A percentile compares a stretch with the other conserved stretches of the same genome.
phyloP scores from a whole-genome alignment of 1,140 invertebrate species.

The Calosoma granatense region DNA sequence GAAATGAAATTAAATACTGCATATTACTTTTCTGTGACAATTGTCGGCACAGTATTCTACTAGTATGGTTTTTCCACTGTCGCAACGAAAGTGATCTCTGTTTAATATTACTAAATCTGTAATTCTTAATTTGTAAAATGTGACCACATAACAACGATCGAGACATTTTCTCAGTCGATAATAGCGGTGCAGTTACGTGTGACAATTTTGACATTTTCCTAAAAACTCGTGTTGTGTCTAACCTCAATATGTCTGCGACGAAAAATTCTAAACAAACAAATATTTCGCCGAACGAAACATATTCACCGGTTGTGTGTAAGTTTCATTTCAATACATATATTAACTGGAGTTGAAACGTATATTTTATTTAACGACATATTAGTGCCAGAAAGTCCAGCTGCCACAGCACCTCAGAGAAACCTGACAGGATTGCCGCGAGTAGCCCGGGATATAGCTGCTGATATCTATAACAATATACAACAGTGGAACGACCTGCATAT shows the following conservation, averaged over 20 bases:
- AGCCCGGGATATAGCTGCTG: conserved; percentile 27
- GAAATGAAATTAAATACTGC: too few relatives aligned
- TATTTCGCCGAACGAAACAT: neutral
- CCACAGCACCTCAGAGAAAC: conserved; percentile 25
- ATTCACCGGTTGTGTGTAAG: neutral
- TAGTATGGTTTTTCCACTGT: neutral
- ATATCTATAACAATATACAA: conserved; percentile 32
- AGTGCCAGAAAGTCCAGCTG: conserved; percentile 27
- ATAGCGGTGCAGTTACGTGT: neutral
- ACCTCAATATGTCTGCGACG: neutral
- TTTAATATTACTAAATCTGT: neutral
- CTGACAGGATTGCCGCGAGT: conserved; percentile 30
- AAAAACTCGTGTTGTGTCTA: neutral
- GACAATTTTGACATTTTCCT: neutral
- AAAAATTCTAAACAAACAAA: neutral
- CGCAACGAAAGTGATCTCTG: neutral
- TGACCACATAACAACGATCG: neutral
- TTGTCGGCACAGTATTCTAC: neutral
- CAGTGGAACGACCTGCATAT: conserved; percentile 31
- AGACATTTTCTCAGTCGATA: neutral
- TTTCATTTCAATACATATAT: neutral
- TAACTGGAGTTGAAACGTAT: neutral
- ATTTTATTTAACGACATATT: too few relatives aligned
- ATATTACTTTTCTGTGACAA: neutral
- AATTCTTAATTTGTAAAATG: neutral